phyloP scores from a whole-genome alignment of 2,113 vertebrate genomes.

The Plecotus auritus region DNA sequence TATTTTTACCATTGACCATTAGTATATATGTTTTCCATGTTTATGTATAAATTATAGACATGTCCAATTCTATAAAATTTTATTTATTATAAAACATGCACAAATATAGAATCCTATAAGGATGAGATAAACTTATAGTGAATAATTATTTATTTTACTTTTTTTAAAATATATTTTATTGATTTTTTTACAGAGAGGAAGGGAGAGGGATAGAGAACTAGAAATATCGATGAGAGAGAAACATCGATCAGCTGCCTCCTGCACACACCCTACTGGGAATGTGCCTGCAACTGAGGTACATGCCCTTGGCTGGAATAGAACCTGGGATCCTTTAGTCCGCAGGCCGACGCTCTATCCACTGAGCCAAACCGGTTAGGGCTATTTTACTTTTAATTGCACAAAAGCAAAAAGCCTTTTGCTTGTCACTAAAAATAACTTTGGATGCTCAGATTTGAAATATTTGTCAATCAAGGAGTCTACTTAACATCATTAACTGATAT shows the following conservation, averaged over 20 bases:
- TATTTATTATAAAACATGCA: not conserved
- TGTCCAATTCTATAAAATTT: not conserved
- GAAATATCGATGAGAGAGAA: too few relatives aligned
- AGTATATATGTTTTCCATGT: not conserved
- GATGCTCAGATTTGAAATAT: not conserved
- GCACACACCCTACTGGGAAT: too few relatives aligned
- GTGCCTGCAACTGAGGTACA: too few relatives aligned
- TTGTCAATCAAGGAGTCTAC: not conserved
- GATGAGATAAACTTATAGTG: not conserved
- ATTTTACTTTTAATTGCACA: not conserved
- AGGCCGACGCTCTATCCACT: too few relatives aligned
- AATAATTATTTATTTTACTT: not conserved
- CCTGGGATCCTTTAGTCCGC: too few relatives aligned
- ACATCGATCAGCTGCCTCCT: too few relatives aligned
- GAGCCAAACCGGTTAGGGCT: too few relatives aligned
- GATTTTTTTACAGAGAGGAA: too few relatives aligned
- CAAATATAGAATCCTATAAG: not conserved
- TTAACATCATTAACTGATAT: not conserved
- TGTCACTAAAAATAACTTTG: constrained; percentile 30
- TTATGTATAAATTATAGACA: not conserved
- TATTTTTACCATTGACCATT: not conserved
- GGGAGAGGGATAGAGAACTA: too few relatives aligned
- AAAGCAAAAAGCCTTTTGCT: not conserved
- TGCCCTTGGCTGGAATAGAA: too few relatives aligned
- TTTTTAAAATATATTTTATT: too few relatives aligned